phyloP scores from a whole-genome alignment of 2,797 vertebrate species.

The Hypotaenidia philippensis region DNA sequence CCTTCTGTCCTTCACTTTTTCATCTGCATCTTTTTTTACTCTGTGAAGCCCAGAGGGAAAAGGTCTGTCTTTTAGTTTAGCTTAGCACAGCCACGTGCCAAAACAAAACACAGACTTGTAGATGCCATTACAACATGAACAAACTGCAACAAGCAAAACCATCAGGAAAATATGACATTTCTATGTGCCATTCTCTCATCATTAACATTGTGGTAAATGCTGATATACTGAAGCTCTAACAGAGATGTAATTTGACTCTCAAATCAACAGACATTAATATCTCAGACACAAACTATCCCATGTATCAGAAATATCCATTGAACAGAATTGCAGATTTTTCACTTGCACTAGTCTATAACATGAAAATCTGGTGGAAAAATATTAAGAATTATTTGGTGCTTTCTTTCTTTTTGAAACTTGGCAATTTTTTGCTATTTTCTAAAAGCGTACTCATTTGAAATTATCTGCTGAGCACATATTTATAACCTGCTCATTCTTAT shows the following conservation, averaged over 20 bases:
- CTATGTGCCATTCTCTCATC: not conserved
- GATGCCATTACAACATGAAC: not conserved
- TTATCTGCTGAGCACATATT: not conserved
- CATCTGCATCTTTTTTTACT: not conserved
- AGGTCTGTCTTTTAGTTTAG: not conserved
- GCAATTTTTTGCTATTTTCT: not conserved
- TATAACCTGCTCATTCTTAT: not conserved
- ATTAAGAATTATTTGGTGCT: not conserved
- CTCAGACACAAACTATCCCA: not conserved
- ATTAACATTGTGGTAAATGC: not conserved
- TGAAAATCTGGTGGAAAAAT: not conserved
- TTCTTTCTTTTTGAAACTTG: not conserved
- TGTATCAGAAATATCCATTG: not conserved
- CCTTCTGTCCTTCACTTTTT: not conserved
- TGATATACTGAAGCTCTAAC: not conserved
- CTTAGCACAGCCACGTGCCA: not conserved
- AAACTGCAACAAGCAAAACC: not conserved
- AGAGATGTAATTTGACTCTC: not conserved
- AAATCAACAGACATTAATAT: not conserved
- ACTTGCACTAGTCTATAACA: not conserved
- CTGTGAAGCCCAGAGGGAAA: not conserved
- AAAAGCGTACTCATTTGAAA: not conserved
- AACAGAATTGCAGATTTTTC: not conserved
- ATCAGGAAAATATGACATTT: not conserved
- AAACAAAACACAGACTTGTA: not conserved